A percentile compares a stretch with the other conserved stretches of the same genome.
These are phyloP conservation scores for Uropetala carovei DNA, from an alignment of 2,888 invertebrate species.

Conservation along the genomic window DNA sequence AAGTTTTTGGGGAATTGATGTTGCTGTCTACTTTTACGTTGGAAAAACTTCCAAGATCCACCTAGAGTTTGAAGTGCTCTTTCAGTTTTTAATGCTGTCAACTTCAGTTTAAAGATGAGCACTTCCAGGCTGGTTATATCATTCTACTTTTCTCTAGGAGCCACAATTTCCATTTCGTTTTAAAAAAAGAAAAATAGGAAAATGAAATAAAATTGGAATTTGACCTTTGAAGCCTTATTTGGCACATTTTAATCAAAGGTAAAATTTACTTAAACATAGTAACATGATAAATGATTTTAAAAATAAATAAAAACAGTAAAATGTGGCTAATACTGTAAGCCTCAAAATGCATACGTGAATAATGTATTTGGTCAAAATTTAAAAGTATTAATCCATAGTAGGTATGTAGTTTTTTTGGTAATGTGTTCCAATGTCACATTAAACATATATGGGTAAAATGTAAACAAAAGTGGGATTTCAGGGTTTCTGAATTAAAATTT, in stretches of 20 bases:
- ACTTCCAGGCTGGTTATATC: conserved; percentile 8
- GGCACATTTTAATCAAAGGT: conserved; percentile 56
- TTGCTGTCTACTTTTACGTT: neutral
- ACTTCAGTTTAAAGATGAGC: conserved; percentile 10
- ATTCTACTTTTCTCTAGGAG: conserved; percentile 26
- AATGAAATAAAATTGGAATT: conserved; percentile 44
- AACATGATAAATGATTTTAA: conserved; percentile 60
- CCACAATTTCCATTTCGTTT: conserved; percentile 57
- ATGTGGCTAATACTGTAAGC: conserved; percentile 62
- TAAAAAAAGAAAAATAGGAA: conserved; percentile 49
- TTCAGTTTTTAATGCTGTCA: conserved; percentile 47
- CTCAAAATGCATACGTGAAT: conserved; percentile 59
- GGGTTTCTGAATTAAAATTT: conserved; percentile 63
- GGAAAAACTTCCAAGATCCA: neutral
- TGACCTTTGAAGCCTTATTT: conserved; percentile 56
- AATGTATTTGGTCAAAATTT: conserved; percentile 58
- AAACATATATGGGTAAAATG: conserved; percentile 63
- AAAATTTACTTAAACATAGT: conserved; percentile 53
- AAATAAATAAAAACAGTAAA: conserved; percentile 62
- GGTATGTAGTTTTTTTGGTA: conserved; percentile 64
- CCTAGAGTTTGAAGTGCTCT: conserved; percentile 45
- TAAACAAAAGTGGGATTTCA: conserved; percentile 55
- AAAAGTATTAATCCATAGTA: conserved; percentile 59
- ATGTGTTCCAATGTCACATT: conserved; percentile 64
- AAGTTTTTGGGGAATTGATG: conserved; percentile 9